A percentile compares a stretch with the other conserved stretches of the same genome.
These are phyloP conservation scores for Eulimnadia texana DNA, from an alignment of 1,140 invertebrate genomes.

Conservation along the genomic window DNA sequence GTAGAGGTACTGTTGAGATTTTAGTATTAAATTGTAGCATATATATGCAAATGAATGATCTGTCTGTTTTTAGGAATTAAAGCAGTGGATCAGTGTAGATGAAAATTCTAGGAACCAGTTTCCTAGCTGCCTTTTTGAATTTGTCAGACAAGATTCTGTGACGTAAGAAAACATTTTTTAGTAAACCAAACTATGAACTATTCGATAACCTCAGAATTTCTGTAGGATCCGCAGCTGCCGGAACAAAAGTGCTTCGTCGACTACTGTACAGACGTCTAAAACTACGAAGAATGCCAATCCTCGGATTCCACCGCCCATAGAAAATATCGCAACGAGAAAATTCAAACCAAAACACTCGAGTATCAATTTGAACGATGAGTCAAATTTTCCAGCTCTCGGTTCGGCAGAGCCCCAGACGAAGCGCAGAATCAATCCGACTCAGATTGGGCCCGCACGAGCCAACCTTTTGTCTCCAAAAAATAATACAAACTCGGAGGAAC, in stretches of 20 bases:
- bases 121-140: background rate
- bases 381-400: conserved; percentile 4
- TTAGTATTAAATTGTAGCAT: too few relatives aligned
- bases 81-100: background rate
- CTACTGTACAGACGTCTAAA: background rate
- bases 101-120: conserved; percentile 4
- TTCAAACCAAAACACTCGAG: background rate
- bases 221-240: too few relatives aligned
- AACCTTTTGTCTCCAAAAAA: background rate
- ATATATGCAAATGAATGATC: too few relatives aligned
- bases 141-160: conserved; percentile 7
- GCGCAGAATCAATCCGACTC: background rate
- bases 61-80: too few relatives aligned
- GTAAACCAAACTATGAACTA: background rate
- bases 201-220: background rate
- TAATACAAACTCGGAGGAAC: background rate
- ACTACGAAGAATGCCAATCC: background rate
- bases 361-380: background rate
- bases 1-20: background rate
- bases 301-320: background rate
- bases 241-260: background rate
- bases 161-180: background rate
- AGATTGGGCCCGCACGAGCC: background rate
- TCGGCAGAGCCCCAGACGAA: background rate
- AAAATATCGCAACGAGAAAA: background rate